Evolutionary conservation across 92 coral and sea anemone species (phyloP), one percentile per base, ranked within the genome.

Genomic region (Zoanthus sansibaricus): DNA sequence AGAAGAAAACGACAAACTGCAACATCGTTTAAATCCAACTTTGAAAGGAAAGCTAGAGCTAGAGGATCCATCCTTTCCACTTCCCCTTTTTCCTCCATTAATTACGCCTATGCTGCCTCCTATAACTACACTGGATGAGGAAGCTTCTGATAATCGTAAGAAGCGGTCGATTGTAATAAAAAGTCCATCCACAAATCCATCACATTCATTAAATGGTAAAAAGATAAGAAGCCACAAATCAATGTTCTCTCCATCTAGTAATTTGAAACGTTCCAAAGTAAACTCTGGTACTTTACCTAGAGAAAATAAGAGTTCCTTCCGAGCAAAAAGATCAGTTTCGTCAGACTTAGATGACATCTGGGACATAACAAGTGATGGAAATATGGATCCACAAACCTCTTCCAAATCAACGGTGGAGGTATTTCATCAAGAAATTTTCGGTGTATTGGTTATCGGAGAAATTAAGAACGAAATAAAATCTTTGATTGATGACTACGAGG

Each of bases 281-380:
- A 46, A 64, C 13, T 6, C 5, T n/a, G 9, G 14, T 0, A 54
- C 31, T 15, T 18, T 46, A 45, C 18, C 25, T 8, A 46, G 46
- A 20, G n/a, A 6, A 1, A 66, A 66, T 5, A 69, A 69, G 17
- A 31, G 45, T n/a, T 64, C 75, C 12, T 15, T 30, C 49, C 10
- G 47, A 30, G 37, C 21, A 12, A 80, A 47, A 80, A 46, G 75
- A 64, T 64, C 74, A 12, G 3, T 49, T 21, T 14, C 72, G 9
- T 21, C 74, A 46, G 85, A 80, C 25, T 20, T 80, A 25, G 46
- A 80, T 37, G 85, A 80, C 14, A 14, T 80, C 21, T 80, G 85
- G 85, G 75, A 80, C 59, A 69, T 80, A 11, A 52, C 21, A 20
- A 45, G 74, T 46, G 75, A 67, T 0, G 85, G 37, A 66, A 80